A percentile compares a stretch with the other conserved stretches of the same genome.
phyloP scores from a whole-genome alignment of 2,888 invertebrate genomes.

The Caenorhabditis sp. region DNA sequence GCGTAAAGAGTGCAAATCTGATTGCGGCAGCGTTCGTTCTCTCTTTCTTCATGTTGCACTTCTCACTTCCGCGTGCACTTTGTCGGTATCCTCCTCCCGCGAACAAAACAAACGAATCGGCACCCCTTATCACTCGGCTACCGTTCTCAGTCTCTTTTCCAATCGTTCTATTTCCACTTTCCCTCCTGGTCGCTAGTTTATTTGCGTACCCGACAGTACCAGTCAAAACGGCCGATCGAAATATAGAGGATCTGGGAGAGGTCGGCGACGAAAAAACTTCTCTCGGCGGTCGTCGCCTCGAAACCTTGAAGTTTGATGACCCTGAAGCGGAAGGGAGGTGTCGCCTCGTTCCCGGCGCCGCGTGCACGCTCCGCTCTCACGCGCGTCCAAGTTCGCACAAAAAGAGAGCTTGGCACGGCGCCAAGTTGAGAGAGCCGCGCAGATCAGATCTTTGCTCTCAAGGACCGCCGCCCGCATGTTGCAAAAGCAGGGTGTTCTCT shows the following conservation, averaged over 20 bases:
- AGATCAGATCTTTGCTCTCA: slow-evolving; percentile 43
- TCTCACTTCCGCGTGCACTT: slow-evolving; percentile 42
- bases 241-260: slow-evolving; percentile 22
- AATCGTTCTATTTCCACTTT: slow-evolving; percentile 24
- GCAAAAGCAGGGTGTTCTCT: slow-evolving; percentile 45
- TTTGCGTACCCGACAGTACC: slow-evolving; percentile 59
- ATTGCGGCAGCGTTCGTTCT: too few species aligned
- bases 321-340: slow-evolving; percentile 52
- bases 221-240: slow-evolving; percentile 44
- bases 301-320: slow-evolving; percentile 56
- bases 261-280: slow-evolving; percentile 26
- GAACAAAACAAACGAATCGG: slow-evolving; percentile 20
- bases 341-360: slow-evolving; percentile 46
- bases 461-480: slow-evolving; percentile 11
- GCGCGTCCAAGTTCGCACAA: slow-evolving; percentile 16
- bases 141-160: slow-evolving; percentile 20
- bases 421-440: too few species aligned
- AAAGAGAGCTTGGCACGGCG: slow-evolving; percentile 27
- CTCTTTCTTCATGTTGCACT: slow-evolving; percentile 16
- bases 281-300: slow-evolving; percentile 13
- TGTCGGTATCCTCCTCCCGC: slow-evolving; percentile 14
- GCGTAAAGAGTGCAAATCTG: too few species aligned
- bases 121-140: slow-evolving; percentile 18
- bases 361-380: slow-evolving; percentile 12
- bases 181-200: slow-evolving; percentile 21